Evolutionary conservation across 1,140 invertebrate genomes (phyloP), one percentile per base, ranked within the genome.

Genomic region (Drosophila dunni): DNA sequence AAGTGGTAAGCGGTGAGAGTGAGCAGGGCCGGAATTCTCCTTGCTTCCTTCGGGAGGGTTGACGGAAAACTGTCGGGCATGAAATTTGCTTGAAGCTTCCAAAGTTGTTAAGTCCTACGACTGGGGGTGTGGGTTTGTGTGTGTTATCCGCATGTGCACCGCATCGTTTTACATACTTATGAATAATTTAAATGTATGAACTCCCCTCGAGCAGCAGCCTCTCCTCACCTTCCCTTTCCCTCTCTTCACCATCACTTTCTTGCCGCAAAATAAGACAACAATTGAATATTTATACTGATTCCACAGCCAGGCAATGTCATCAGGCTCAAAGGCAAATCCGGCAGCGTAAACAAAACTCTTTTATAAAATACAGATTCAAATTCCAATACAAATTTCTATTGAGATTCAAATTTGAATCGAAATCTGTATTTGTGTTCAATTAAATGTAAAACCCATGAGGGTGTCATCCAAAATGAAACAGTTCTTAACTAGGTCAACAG

Each of bases 141-240:
- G 24, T 42, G 20, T 73, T 62, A 57, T 61, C 29, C 57, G 53
- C 73, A 76, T 76, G 62, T 66, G 57, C 62, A 75, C 72, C 73
- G 73, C 77, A 72, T 58, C 74, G 68, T 54, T 79, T 79, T 77
- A 65, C 68, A 79, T 61, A 68, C 69, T 68, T 77, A 77, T 79
- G 77, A 79, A 79, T 77, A 79, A 79, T 79, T 71, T 75, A 78
- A 67, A 67, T 73, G 33, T 74, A 62, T 38, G 51, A 45, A 4
- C 38, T 53, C 17, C 45, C 40, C 38, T 42, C 11, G 15, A 29
- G 24, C 24, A 29, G 24, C 24, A 29, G 24, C 15, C 7, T 10
- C 10, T 29, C 8, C 38, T 42, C 44, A 34, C 17, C 29, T 9
- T 5, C 9, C 15, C 5, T 15, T 48, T 9, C 17, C 36, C 36